Percentiles rank a stretch among this genome's conserved stretches.
Conservation (phyloP, 2,888 invertebrate genomes). For the Agrilus mali region DNA sequence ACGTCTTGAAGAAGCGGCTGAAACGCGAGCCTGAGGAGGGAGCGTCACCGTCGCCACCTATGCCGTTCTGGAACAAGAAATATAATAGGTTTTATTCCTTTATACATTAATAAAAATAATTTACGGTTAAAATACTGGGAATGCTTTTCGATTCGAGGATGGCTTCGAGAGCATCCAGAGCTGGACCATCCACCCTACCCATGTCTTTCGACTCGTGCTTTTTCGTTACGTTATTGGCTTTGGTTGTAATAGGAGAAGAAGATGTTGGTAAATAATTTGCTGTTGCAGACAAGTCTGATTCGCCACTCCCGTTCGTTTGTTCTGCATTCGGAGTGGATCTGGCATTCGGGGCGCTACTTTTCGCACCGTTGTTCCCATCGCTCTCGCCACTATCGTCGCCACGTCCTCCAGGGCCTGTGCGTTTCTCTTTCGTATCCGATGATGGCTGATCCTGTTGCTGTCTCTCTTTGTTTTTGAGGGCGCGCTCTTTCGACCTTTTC, state of each 20-base stretch:
- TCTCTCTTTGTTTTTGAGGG: conserved; percentile 30
- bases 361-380: neutral
- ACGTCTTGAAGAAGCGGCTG: conserved; percentile 69
- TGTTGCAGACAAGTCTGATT: too few relatives aligned
- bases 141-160: too few relatives aligned
- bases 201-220: neutral
- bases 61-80: conserved; percentile 45
- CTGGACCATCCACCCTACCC: neutral
- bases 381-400: neutral
- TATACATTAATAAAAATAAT: too few relatives aligned
- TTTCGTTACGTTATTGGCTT: neutral
- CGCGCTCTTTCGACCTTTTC: conserved; percentile 33
- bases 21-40: conserved; percentile 55
- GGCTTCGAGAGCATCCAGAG: neutral
- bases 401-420: neutral
- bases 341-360: conserved; percentile 3
- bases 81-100: too few relatives aligned
- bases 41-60: conserved; percentile 42
- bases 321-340: neutral
- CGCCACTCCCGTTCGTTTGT: neutral
- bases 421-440: conserved; percentile 16
- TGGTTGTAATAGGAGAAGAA: too few relatives aligned
- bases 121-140: too few relatives aligned
- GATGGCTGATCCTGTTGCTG: conserved; percentile 5
- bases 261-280: too few relatives aligned